A percentile compares a stretch with the other conserved stretches of the same genome.
Conservation (phyloP, 2,888 invertebrate genomes). For the Drosophila rubida region DNA sequence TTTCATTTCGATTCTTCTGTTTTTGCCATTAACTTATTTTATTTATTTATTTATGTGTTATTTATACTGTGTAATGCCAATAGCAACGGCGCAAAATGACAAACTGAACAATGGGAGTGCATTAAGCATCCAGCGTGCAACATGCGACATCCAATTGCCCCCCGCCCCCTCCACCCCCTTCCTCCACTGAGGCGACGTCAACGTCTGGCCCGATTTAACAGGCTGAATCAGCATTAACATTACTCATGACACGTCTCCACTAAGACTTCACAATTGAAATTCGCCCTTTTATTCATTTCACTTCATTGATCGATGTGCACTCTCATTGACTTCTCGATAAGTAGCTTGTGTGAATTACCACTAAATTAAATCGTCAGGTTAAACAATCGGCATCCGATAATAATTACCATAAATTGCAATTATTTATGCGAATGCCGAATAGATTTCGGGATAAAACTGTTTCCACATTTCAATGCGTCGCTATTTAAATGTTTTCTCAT, state of each 20-base stretch:
- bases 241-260: constrained; percentile 13
- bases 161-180: neutral
- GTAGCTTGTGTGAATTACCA: neutral
- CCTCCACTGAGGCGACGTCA: no score
- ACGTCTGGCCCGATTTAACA: neutral
- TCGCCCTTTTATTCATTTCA: neutral
- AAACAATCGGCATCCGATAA: neutral
- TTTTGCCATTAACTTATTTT: constrained; percentile 47
- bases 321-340: neutral
- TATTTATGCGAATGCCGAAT: neutral
- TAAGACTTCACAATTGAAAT: constrained; percentile 4
- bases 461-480: no score
- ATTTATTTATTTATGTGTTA: constrained; percentile 63
- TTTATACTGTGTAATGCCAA: constrained; percentile 69
- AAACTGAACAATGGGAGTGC: constrained; percentile 64
- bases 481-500: no score
- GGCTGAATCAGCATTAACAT: constrained; percentile 10
- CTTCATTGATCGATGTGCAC: constrained; percentile 5
- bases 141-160: constrained; percentile 18
- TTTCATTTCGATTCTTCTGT: constrained; percentile 26
- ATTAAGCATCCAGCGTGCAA: constrained; percentile 44
- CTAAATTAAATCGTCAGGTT: neutral
- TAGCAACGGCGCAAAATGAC: constrained; percentile 44
- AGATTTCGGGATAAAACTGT: neutral
- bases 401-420: neutral